These are phyloP conservation scores for Eremobia ochroleuca DNA, from an alignment of 2,888 invertebrate species.

Conservation along the genomic window DNA sequence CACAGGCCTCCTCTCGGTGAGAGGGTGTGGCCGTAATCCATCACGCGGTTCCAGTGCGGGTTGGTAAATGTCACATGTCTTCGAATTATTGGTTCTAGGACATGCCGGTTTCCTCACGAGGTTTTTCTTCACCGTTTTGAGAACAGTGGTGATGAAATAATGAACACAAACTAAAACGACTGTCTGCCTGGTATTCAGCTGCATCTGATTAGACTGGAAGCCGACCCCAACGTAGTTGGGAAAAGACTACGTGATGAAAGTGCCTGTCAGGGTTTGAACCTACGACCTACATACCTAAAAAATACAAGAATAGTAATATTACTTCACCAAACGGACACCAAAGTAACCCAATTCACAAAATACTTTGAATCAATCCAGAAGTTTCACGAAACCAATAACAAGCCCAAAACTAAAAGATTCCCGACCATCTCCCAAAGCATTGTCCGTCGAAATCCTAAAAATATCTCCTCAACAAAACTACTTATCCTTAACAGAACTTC, in stretches of 20 bases:
- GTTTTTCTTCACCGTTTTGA: not conserved
- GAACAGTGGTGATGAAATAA: not conserved
- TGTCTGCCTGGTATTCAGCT: not conserved
- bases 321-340: not conserved
- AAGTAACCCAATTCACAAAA: constrained; percentile 11
- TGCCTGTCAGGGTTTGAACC: not conserved
- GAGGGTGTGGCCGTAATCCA: not conserved
- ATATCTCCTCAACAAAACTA: constrained; percentile 53
- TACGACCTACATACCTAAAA: not conserved
- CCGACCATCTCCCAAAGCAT: constrained; percentile 27
- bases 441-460: constrained; percentile 43
- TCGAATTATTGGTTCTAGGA: not conserved
- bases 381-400: constrained; percentile 27
- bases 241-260: not conserved
- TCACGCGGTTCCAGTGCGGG: not conserved
- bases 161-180: not conserved
- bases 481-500: constrained; percentile 52
- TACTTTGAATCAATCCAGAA: constrained; percentile 22
- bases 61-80: not conserved
- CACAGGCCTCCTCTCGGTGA: not conserved
- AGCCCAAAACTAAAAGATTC: constrained; percentile 12
- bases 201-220: not conserved
- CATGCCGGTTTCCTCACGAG: not conserved
- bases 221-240: not conserved
- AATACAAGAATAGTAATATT: not conserved